A percentile compares a stretch with the other conserved stretches of the same genome.
These are phyloP conservation scores for Peromyscus maniculatus DNA, from an alignment of 2,113 vertebrate species.

Conservation along the genomic window DNA sequence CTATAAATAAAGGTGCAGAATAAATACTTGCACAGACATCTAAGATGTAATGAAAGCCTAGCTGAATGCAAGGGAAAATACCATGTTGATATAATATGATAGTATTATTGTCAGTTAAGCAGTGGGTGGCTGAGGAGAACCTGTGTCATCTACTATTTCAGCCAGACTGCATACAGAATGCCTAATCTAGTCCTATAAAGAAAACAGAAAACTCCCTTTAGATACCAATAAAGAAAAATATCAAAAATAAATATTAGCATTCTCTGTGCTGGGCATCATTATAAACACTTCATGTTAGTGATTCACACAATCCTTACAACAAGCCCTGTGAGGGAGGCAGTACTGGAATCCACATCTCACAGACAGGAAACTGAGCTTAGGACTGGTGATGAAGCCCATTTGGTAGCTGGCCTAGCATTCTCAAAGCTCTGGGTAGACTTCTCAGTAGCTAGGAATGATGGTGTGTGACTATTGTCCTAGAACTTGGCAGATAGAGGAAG, in stretches of 20 bases:
- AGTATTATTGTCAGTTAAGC: neutral
- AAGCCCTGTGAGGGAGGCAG: neutral
- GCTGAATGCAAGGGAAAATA: conserved; percentile 61
- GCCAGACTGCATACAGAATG: neutral
- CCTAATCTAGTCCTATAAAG: neutral
- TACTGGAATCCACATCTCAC: neutral
- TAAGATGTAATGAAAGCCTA: conserved; percentile 67
- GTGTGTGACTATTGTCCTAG: too few relatives aligned
- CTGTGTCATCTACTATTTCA: neutral
- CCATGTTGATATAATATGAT: neutral
- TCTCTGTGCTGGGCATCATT: neutral
- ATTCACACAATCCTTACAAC: neutral
- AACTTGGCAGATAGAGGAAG: neutral
- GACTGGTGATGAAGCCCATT: neutral
- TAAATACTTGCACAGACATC: conserved; percentile 36
- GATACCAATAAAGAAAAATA: neutral
- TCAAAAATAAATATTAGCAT: neutral
- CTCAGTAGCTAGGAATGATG: neutral
- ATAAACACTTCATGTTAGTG: neutral
- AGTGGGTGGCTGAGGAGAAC: neutral
- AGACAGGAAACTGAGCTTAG: neutral
- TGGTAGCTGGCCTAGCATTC: neutral
- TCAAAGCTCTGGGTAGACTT: neutral
- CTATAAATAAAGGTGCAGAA: conserved; percentile 62
- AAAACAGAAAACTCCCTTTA: neutral